Percentiles rank a stretch among this genome's conserved stretches.
phyloP scores from a whole-genome alignment of 2,888 invertebrate species.

The Trichogramma evanescens region DNA sequence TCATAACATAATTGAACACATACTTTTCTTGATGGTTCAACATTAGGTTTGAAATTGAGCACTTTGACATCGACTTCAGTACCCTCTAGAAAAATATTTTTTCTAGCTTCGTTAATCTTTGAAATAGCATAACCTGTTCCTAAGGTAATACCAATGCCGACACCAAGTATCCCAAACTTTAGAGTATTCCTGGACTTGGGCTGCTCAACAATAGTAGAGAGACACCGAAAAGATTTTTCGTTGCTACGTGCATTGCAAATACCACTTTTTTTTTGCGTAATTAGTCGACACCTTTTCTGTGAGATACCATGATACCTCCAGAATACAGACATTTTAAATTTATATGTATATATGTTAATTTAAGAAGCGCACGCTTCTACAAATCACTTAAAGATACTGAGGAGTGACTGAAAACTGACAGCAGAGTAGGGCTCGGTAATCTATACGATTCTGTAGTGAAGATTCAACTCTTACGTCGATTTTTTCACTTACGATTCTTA shows the following conservation, averaged over 20 bases:
- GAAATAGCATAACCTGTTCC: constrained; percentile 51
- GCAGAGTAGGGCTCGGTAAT: no score
- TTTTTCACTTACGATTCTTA: no score
- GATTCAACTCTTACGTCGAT: no score
- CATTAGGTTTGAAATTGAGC: constrained; percentile 47
- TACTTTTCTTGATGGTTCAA: constrained; percentile 50
- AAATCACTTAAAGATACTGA: no score
- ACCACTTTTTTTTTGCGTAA: no score
- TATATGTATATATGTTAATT: no score
- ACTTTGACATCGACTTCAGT: constrained; percentile 39
- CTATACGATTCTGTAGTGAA: no score
- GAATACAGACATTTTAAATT: constrained; percentile 33
- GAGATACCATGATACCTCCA: constrained; percentile 29
- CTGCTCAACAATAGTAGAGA: constrained; percentile 30
- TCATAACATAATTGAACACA: constrained; percentile 10
- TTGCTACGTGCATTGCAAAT: constrained; percentile 19
- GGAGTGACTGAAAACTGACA: no score
- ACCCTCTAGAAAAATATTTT: constrained; percentile 48
- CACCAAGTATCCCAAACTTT: constrained; percentile 55
- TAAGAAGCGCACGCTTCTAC: background rate
- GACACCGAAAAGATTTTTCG: constrained; percentile 3
- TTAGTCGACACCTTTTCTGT: constrained; percentile 16
- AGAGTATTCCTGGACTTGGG: constrained; percentile 35
- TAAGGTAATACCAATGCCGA: constrained; percentile 51
- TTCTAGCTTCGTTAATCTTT: constrained; percentile 44